Percentiles rank a stretch among this genome's conserved stretches.
phyloP scores from a whole-genome alignment of 2,888 invertebrate genomes.

The Dilophus febrilis region DNA sequence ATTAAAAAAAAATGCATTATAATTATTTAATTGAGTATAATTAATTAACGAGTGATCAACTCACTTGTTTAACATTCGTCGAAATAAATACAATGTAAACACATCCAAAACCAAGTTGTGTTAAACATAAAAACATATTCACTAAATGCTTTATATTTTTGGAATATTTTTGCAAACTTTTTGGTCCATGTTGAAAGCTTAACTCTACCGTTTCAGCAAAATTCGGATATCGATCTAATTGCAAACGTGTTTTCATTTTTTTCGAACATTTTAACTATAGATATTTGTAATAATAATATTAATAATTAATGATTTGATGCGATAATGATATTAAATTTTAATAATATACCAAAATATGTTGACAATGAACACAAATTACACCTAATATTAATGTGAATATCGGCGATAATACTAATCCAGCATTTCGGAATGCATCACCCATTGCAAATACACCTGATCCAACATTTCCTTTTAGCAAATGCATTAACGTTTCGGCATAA shows the following conservation, averaged over 20 bases:
- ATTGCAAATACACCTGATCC: constrained; percentile 93
- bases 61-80: constrained; percentile 61
- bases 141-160: constrained; percentile 49
- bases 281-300: constrained; percentile 7
- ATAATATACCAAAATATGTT: constrained; percentile 63
- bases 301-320: background rate
- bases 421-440: constrained; percentile 86
- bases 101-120: constrained; percentile 97
- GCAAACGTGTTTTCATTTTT: constrained; percentile 42
- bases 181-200: constrained; percentile 62
- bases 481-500: constrained; percentile 74
- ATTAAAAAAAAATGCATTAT: constrained; percentile 12
- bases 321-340: background rate
- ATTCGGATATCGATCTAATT: constrained; percentile 41
- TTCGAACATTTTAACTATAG: constrained; percentile 51
- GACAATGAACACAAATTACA: constrained; percentile 76
- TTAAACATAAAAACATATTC: constrained; percentile 76
- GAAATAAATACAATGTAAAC: constrained; percentile 93
- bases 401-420: constrained; percentile 71
- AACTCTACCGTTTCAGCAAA: constrained; percentile 71
- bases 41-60: constrained; percentile 6
- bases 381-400: constrained; percentile 64
- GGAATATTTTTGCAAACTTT: constrained; percentile 40
- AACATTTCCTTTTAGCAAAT: constrained; percentile 87
- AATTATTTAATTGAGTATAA: background rate